These are phyloP conservation scores for Pollenia angustigena DNA, from an alignment of 2,888 invertebrate genomes.

Conservation along the genomic window DNA sequence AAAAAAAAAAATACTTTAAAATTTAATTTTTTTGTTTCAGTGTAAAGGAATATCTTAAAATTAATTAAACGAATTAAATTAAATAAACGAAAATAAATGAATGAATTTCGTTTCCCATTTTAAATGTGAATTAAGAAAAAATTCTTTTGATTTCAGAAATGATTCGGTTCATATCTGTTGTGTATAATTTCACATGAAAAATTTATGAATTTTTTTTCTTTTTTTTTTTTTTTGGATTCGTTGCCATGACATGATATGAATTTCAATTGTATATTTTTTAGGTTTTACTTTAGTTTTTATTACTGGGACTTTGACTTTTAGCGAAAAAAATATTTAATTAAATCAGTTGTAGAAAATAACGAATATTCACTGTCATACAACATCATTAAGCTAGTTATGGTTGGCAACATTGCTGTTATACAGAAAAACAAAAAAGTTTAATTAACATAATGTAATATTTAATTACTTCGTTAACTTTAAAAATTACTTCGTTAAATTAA, in stretches of 20 bases:
- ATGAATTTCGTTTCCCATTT: constrained; percentile 11
- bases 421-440: neutral
- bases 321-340: constrained; percentile 30
- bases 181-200: constrained; percentile 30
- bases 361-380: neutral
- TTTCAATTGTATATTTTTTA: constrained; percentile 61
- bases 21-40: neutral
- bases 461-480: neutral
- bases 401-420: constrained; percentile 19
- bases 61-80: neutral
- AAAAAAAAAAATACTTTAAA: too few relatives aligned
- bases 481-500: neutral
- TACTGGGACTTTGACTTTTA: constrained; percentile 46
- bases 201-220: neutral
- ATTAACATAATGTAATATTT: constrained; percentile 35
- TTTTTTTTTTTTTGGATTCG: constrained; percentile 25
- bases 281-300: constrained; percentile 14
- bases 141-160: neutral
- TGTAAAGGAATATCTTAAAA: neutral
- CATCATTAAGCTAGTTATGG: neutral
- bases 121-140: constrained; percentile 1
- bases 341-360: constrained; percentile 16
- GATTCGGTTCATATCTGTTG: neutral
- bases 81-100: constrained; percentile 9
- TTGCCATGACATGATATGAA: constrained; percentile 65